These are phyloP conservation scores for Potamilus streckersoni DNA, from an alignment of 1,140 invertebrate genomes.

Conservation along the genomic window DNA sequence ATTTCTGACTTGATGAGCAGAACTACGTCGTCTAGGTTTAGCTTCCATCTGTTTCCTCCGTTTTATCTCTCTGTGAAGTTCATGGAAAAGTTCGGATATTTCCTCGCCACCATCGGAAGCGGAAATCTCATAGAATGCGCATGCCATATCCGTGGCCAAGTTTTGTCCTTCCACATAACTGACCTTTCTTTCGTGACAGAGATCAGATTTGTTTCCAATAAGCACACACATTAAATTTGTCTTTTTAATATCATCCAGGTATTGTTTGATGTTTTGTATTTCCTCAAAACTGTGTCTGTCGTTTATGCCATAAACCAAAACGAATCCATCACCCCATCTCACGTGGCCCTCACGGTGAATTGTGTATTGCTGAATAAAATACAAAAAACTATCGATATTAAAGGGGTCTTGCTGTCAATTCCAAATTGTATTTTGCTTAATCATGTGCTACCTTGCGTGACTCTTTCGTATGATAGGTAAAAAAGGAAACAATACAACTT, in stretches of 20 bases:
- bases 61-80: conserved; percentile 63
- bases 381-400: too few relatives aligned
- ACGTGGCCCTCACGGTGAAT: conserved; percentile 73
- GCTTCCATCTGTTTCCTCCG: conserved; percentile 57
- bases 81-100: conserved; percentile 58
- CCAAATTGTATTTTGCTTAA: too few relatives aligned
- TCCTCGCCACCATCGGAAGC: conserved; percentile 82
- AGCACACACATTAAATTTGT: conserved; percentile 73
- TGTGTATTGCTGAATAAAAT: too few relatives aligned
- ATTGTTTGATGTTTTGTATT: conserved; percentile 74
- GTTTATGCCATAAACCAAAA: conserved; percentile 92
- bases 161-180: conserved; percentile 78
- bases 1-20: conserved; percentile 63
- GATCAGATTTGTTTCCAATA: conserved; percentile 91
- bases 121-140: conserved; percentile 87
- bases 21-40: conserved; percentile 62
- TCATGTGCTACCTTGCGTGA: too few relatives aligned
- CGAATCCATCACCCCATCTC: conserved; percentile 88
- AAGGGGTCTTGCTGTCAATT: too few relatives aligned
- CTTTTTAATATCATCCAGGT: conserved; percentile 77
- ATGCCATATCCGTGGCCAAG: conserved; percentile 79
- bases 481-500: too few relatives aligned
- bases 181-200: conserved; percentile 90
- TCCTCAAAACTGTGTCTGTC: conserved; percentile 86
- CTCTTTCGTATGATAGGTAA: too few relatives aligned